phyloP scores from a whole-genome alignment of 2,113 vertebrate genomes.

The Pogonocichla stellata region DNA sequence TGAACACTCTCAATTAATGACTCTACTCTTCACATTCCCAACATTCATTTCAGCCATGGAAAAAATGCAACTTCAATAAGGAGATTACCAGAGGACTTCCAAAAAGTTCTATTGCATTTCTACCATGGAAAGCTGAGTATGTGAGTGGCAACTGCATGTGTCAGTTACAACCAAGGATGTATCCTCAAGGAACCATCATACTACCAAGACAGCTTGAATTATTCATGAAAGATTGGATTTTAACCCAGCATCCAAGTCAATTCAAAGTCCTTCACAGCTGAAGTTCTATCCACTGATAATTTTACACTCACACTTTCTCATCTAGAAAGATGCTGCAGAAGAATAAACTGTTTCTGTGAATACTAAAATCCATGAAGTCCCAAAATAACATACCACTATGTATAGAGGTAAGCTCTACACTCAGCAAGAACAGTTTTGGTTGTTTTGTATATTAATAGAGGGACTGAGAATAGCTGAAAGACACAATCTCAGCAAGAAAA shows the following conservation, averaged over 20 bases:
- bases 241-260: not conserved
- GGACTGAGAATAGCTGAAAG: not conserved
- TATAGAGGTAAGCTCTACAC: not conserved
- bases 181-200: not conserved
- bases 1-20: not conserved
- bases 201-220: not conserved
- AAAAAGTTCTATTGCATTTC: not conserved
- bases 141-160: not conserved
- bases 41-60: rapidly evolving
- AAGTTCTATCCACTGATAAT: not conserved
- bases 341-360: not conserved
- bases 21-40: not conserved
- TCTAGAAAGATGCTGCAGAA: not conserved
- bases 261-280: not conserved
- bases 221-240: not conserved
- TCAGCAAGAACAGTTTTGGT: not conserved
- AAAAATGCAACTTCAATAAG: not conserved
- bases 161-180: not conserved
- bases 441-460: not conserved
- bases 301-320: not conserved
- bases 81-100: not conserved
- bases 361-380: not conserved
- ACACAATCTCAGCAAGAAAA: not conserved
- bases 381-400: not conserved
- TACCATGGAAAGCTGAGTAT: not conserved